Percentiles rank a stretch among this genome's conserved stretches.
These are phyloP conservation scores for Melinaea marsaeus DNA, from an alignment of 2,888 invertebrate species.

Conservation along the genomic window DNA sequence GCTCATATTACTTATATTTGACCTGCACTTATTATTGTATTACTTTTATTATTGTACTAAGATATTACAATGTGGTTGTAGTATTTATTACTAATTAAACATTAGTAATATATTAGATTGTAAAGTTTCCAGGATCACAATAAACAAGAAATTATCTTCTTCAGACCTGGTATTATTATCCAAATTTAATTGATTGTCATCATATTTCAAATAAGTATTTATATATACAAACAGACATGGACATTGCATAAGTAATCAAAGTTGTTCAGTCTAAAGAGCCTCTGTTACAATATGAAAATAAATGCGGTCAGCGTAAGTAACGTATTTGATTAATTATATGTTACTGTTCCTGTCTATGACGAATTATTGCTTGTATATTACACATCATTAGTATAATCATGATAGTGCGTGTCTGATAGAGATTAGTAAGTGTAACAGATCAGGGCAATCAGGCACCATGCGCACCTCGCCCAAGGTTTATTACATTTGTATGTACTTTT, in stretches of 20 bases:
- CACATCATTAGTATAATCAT: constrained; percentile 28
- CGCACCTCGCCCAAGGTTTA: neutral
- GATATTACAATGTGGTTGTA: too few species aligned
- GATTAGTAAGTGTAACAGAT: constrained; percentile 33
- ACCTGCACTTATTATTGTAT: neutral
- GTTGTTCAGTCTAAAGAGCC: constrained; percentile 8
- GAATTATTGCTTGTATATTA: constrained; percentile 21
- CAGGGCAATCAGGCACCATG: constrained; percentile 23
- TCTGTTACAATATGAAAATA: constrained; percentile 18
- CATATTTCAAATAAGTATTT: too few species aligned
- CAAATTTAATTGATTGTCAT: too few species aligned
- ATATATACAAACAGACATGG: neutral
- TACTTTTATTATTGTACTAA: too few species aligned
- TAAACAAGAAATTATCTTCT: too few species aligned
- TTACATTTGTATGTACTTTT: neutral
- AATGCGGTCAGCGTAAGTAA: constrained; percentile 14
- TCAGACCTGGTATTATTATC: too few species aligned
- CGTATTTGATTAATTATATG: constrained; percentile 24
- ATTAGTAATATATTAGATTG: too few species aligned
- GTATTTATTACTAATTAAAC: too few species aligned
- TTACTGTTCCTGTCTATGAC: constrained; percentile 20
- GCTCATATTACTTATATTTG: constrained; percentile 8
- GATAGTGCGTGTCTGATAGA: constrained; percentile 30
- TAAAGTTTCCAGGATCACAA: too few species aligned
- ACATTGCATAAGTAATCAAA: constrained; percentile 18